Conservation (phyloP, 2,113 vertebrate genomes). For the Acrocephalus kingi region DNA sequence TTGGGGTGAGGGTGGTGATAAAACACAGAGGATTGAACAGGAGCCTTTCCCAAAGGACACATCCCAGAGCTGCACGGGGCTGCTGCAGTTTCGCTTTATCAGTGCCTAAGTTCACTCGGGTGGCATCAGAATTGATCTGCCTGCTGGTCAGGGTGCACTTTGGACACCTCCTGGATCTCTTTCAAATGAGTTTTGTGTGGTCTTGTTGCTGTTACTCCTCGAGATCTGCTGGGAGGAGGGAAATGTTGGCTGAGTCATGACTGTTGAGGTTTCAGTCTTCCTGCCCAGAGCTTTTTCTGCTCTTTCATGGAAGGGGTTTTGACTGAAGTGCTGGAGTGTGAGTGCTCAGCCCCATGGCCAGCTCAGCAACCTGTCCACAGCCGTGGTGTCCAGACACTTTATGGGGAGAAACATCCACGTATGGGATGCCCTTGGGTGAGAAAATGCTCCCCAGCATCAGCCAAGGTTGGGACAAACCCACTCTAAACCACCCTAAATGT, state of each 20-base stretch:
- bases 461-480: background rate
- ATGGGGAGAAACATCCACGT: background rate
- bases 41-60: accelerated
- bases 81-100: background rate
- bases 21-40: accelerated
- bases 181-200: accelerated
- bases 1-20: background rate
- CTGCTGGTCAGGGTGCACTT: background rate
- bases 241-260: background rate
- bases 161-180: background rate
- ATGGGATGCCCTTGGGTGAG: background rate
- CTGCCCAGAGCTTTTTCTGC: background rate
- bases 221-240: background rate
- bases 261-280: background rate
- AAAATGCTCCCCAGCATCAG: background rate
- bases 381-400: accelerated
- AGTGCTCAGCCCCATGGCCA: background rate
- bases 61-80: accelerated
- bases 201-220: background rate
- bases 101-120: background rate
- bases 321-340: background rate
- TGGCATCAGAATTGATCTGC: background rate
- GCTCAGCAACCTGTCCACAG: background rate
- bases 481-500: background rate
- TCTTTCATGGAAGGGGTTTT: background rate